phyloP scores from a whole-genome alignment of 1,140 invertebrate genomes.

The Hypothenemus hampei region DNA sequence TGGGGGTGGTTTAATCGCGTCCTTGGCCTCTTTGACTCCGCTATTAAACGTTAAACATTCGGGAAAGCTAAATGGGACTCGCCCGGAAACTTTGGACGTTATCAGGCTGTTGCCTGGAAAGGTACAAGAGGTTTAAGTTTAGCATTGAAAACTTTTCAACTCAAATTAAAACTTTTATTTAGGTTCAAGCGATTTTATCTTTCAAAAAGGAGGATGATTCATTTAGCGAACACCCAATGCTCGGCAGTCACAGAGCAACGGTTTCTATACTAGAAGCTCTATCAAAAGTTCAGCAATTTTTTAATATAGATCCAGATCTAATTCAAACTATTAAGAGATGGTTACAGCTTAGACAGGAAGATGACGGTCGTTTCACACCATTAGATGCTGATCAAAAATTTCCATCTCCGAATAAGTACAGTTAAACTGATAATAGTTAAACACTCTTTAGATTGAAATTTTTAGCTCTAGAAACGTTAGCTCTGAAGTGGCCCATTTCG shows the following conservation, averaged over 20 bases:
- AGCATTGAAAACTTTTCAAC: not conserved
- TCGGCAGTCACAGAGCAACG: constrained; percentile 54
- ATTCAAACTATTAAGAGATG: constrained; percentile 54
- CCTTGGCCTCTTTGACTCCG: constrained; percentile 44
- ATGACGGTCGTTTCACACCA: constrained; percentile 56
- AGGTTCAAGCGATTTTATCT: constrained; percentile 57
- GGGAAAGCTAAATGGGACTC: constrained; percentile 47
- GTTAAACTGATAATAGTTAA: not conserved
- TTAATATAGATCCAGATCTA: constrained; percentile 55
- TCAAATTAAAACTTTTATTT: too few species aligned
- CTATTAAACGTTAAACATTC: constrained; percentile 49
- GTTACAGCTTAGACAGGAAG: constrained; percentile 54
- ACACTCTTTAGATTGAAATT: constrained; percentile 14
- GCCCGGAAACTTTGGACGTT: constrained; percentile 46
- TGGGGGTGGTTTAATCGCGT: constrained; percentile 34
- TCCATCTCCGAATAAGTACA: constrained; percentile 29
- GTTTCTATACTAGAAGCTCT: constrained; percentile 55
- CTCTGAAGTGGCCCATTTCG: constrained; percentile 40
- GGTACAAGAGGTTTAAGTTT: constrained; percentile 32
- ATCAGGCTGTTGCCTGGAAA: constrained; percentile 51
- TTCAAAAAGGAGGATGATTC: constrained; percentile 57
- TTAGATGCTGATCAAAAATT: constrained; percentile 52
- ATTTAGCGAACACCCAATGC: constrained; percentile 58
- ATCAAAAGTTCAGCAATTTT: constrained; percentile 53
- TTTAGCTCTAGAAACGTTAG: constrained; percentile 14